phyloP scores from a whole-genome alignment of 2,113 vertebrate species.

The Colinus virginianus region DNA sequence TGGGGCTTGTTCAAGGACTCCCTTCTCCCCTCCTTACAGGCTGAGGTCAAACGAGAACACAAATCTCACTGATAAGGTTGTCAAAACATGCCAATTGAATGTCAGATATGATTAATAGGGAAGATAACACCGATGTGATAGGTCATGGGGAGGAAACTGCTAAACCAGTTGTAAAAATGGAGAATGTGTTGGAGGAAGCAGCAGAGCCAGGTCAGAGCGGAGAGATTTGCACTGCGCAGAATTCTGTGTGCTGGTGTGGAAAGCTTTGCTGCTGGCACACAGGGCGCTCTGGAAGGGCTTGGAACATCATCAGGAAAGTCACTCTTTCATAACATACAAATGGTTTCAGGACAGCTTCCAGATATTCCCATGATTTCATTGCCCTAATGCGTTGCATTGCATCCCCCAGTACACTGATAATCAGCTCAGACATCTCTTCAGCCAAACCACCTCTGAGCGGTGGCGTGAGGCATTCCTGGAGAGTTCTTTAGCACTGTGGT shows the following conservation, averaged over 20 bases:
- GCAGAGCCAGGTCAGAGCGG: background rate
- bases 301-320: background rate
- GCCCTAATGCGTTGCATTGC: background rate
- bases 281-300: background rate
- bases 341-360: background rate
- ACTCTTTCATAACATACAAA: background rate
- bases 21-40: background rate
- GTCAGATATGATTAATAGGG: slow-evolving; percentile 19
- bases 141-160: background rate
- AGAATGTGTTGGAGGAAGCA: background rate
- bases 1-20: slow-evolving; percentile 20
- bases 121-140: slow-evolving; percentile 3
- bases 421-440: background rate
- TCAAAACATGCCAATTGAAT: slow-evolving; percentile 32
- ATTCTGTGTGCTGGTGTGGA: background rate
- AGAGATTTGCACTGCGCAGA: background rate
- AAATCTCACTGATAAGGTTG: slow-evolving; percentile 30
- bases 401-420: background rate
- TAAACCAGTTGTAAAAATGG: background rate
- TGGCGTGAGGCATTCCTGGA: background rate
- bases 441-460: background rate
- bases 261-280: background rate
- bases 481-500: background rate
- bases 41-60: slow-evolving; percentile 22
- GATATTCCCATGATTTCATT: background rate